These are phyloP conservation scores for Delphinapterus leucas DNA, from an alignment of 2,113 vertebrate genomes.

Conservation along the genomic window DNA sequence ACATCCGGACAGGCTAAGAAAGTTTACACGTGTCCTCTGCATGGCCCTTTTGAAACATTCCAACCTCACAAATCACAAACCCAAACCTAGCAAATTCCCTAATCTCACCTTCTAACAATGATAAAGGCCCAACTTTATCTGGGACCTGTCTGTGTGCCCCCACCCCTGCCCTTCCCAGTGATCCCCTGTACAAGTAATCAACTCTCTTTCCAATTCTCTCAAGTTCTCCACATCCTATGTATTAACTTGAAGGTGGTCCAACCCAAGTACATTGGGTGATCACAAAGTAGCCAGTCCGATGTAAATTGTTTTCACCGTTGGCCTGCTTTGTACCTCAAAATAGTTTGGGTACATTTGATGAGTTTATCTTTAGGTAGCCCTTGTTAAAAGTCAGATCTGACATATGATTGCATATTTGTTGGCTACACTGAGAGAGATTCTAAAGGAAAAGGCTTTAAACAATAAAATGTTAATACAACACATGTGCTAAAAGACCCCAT, in stretches of 20 bases:
- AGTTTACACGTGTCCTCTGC: accelerated
- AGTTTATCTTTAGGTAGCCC: not conserved
- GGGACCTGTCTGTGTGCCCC: not conserved
- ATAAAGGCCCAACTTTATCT: not conserved
- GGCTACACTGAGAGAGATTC: not conserved
- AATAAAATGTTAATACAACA: not conserved
- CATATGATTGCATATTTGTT: not conserved
- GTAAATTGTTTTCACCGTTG: not conserved
- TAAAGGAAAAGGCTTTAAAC: not conserved
- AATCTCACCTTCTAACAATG: not conserved
- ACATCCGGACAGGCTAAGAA: not conserved
- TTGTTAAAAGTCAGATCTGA: not conserved
- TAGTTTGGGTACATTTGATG: not conserved
- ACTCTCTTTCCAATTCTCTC: not conserved
- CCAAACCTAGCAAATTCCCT: not conserved
- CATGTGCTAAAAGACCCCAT: not conserved
- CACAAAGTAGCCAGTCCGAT: not conserved
- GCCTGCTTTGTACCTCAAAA: not conserved
- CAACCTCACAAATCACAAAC: not conserved
- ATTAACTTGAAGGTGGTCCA: not conserved
- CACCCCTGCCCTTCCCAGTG: not conserved
- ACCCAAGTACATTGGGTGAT: accelerated
- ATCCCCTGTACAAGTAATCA: not conserved
- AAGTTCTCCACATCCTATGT: not conserved
- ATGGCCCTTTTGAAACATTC: not conserved